Percentiles rank a stretch among this genome's conserved stretches.
Evolutionary conservation across 2,888 invertebrate genomes (phyloP).

Genomic region (Dioctria rufipes): DNA sequence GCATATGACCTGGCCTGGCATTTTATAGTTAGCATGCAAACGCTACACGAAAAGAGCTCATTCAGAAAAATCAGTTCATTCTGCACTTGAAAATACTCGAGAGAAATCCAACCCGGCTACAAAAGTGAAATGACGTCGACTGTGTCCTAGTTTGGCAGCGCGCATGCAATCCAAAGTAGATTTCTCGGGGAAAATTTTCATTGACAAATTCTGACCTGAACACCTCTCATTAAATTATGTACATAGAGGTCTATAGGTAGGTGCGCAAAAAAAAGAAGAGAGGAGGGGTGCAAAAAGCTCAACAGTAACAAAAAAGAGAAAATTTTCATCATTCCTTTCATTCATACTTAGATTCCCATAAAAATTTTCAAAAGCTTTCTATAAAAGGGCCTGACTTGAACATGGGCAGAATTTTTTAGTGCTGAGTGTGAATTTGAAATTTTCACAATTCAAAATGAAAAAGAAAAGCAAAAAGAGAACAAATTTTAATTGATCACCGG

Average conservation of each 20-base stretch:
- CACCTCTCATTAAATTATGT: constrained; percentile 24
- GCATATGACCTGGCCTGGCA: neutral
- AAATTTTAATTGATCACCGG: constrained; percentile 19
- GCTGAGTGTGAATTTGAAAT: neutral
- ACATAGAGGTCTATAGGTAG: neutral
- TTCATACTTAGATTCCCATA: neutral
- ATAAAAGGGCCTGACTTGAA: constrained; percentile 20
- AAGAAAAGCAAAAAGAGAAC: too few relatives aligned
- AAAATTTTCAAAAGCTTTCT: neutral
- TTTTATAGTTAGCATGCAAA: neutral
- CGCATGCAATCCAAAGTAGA: constrained; percentile 26
- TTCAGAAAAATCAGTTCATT: constrained; percentile 36
- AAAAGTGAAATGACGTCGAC: constrained; percentile 30
- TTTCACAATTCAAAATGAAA: neutral
- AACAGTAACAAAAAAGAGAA: neutral
- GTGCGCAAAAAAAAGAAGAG: neutral
- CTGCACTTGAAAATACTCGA: constrained; percentile 11
- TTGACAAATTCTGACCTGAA: constrained; percentile 31
- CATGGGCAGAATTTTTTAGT: constrained; percentile 28
- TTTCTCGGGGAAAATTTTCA: neutral
- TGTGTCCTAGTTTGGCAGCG: constrained; percentile 37
- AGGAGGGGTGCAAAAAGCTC: neutral
- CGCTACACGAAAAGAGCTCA: neutral
- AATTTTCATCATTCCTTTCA: too few relatives aligned
- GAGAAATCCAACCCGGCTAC: constrained; percentile 15